Evolutionary conservation across 2,113 vertebrate genomes (phyloP), one percentile per base, ranked within the genome.

Genomic region (Cyphomyrus discorhynchus): DNA sequence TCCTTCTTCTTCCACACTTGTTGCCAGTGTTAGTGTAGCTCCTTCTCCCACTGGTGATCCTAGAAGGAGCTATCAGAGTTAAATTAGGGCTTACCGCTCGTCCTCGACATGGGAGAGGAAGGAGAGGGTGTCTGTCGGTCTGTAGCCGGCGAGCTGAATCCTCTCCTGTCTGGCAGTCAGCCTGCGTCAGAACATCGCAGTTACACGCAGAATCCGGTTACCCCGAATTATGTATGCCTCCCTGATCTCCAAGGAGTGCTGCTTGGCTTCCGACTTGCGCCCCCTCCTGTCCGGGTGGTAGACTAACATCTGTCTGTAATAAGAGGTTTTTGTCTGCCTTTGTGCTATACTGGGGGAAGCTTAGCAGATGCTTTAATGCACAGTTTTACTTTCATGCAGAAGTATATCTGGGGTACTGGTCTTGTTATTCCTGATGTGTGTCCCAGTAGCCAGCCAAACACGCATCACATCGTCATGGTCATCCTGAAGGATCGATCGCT

Each of bases 1-100:
- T 92, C 80, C 86, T 95, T 80, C 42, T 52, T 87, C 83, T 89
- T 89, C 86, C 95, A 88, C n/a, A 94, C 74, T 83, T n/a, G 45
- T 92, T 94, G 93, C 56, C 91, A 93, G 86, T 93, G 94, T 10
- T 66, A 92, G 88, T 93, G 94, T 35, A 93, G 62, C 1, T 90
- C 31, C 93, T 8, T 92, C 92, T 98, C 97, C 45, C 96, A 94
- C 93, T 95, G 98, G 92, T 98, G 97, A 1, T 95, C 97, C 49
- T 93, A 95, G 91, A 97, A 99, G 93, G 98, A 98, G 24, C 97
- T 95, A 1, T 98, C 97, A 49, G 98, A 98, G 92, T 98, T 93
- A 92, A 96, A 99, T 88, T 93, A 92, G 0, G 91, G 0, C 15
- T 92, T 88, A 7, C 74, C 90, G 1, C 91, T 90, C 0, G 89